These are phyloP conservation scores for Aldabrachelys gigantea DNA, from an alignment of 2,113 vertebrate genomes.

Conservation along the genomic window DNA sequence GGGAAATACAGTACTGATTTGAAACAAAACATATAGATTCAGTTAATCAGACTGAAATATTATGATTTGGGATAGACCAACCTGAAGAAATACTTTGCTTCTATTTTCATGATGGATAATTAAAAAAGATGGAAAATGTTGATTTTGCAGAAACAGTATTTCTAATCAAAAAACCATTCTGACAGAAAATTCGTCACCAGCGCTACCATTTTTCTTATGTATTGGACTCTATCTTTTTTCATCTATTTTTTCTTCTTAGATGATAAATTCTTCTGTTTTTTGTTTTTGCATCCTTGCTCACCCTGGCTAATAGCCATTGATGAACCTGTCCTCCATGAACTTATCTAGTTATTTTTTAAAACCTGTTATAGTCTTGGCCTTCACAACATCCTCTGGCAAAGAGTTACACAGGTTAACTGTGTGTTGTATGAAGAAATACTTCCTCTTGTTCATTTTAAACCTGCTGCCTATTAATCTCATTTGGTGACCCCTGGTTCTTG, in stretches of 20 bases:
- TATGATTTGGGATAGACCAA: background rate
- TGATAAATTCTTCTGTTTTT: background rate
- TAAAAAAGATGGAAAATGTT: background rate
- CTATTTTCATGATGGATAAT: background rate
- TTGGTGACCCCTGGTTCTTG: too few relatives aligned
- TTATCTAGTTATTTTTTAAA: too few relatives aligned
- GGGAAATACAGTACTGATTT: background rate
- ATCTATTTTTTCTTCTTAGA: background rate
- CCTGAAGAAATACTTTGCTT: background rate
- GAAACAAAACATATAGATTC: background rate
- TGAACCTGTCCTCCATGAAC: too few relatives aligned
- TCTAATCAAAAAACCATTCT: background rate
- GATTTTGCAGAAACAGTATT: background rate
- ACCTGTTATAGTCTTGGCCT: too few relatives aligned
- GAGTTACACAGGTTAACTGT: too few relatives aligned
- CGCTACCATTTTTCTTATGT: background rate
- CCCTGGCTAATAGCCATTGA: too few relatives aligned
- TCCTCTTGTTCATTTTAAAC: too few relatives aligned
- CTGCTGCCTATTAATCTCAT: too few relatives aligned
- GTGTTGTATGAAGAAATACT: too few relatives aligned
- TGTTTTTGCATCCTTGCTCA: too few relatives aligned
- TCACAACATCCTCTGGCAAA: too few relatives aligned
- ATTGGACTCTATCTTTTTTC: background rate
- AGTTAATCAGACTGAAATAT: background rate
- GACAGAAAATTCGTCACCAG: background rate